Evolutionary conservation across 2,888 invertebrate species (phyloP).

Genomic region (Molanna angustata): DNA sequence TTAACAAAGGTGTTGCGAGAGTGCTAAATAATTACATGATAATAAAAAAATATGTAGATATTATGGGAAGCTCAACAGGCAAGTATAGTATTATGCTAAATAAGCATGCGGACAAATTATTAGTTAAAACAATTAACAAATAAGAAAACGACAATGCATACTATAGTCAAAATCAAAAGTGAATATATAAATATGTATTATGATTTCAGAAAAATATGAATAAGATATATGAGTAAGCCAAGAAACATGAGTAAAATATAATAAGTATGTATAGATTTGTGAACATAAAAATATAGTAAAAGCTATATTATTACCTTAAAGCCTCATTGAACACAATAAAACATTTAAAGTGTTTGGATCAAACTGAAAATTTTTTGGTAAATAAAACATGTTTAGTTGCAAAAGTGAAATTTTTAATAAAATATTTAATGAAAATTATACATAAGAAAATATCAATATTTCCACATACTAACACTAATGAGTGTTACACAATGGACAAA

Average conservation of each 20-base stretch:
- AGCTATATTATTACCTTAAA: constrained; percentile 12
- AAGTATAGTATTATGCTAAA: background rate
- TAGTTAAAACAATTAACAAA: background rate
- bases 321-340: constrained; percentile 8
- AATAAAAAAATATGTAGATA: no score
- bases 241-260: constrained; percentile 1
- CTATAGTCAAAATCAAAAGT: background rate
- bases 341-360: constrained; percentile 4
- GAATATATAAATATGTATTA: background rate
- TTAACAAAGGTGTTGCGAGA: no score
- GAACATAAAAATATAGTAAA: no score
- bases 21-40: no score
- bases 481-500: background rate
- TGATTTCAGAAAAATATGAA: background rate
- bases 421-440: constrained; percentile 16
- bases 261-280: no score
- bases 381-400: constrained; percentile 32
- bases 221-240: no score
- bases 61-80: background rate
- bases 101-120: background rate
- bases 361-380: constrained; percentile 22
- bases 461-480: background rate
- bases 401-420: constrained; percentile 26
- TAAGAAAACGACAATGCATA: background rate
- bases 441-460: constrained; percentile 5